Evolutionary conservation across 2,113 vertebrate species (phyloP), one percentile per base, ranked within the genome.

Genomic region (Dicrurus megarhynchus): DNA sequence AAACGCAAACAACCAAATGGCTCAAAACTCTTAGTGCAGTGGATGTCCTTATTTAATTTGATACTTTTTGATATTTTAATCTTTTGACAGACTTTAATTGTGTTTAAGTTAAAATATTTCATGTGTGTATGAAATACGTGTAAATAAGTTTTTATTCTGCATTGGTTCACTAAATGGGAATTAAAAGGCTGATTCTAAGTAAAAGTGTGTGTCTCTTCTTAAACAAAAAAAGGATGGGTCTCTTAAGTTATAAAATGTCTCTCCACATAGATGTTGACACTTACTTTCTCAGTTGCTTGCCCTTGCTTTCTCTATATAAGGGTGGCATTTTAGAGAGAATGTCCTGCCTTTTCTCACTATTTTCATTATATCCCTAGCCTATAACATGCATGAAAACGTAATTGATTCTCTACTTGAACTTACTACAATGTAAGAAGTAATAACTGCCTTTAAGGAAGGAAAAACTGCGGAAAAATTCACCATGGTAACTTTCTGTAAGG

Each of bases 91-190:
- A 46, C 71, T 82, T 87, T 75, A 82, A 46, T 78, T 80, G 4
- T 87, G 69, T 91, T 93, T 97, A 94, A 93, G 78, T 95, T 94
- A 95, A 97, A 95, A 87, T 82, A 75, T 82, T 96, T 91, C 89
- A 6, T 5, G 0, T 81, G 39, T 78, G 41, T 67, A 60, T 87
- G 42, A 75, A 78, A 71, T 81, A 63, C 4, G 10, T 94, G 74
- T 95, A 91, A 93, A 93, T 93, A 93, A 55, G 16, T 85, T 95
- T 90, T 93, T 94, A 75, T 84, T 82, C 47, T 82, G n/a, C 19
- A 11, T 91, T 69, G 4, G 49, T 94, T 93, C 11, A 47, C 37
- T 87, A 78, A 90, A 91, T 10, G 32, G 44, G 37, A 57, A 95
- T 94, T 94, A 95, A 87, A 95, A 67, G 9, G 11, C 24, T 87